Evolutionary conservation across 2,113 vertebrate species (phyloP).

Genomic region (Toxotes chatareus): DNA sequence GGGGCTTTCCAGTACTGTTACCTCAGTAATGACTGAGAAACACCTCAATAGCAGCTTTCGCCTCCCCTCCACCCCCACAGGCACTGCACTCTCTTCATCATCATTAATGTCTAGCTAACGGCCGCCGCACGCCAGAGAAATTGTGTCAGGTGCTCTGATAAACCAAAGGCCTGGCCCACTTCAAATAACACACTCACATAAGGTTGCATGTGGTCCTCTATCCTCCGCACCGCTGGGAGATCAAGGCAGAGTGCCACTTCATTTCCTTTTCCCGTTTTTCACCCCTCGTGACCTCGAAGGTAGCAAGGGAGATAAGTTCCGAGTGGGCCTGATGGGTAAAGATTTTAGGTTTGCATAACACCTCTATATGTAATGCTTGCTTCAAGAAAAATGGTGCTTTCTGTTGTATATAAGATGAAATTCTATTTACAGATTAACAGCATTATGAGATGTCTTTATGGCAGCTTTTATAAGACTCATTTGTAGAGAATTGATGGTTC

Average conservation of each 20-base stretch:
- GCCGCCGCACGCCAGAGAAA: conserved; percentile 56
- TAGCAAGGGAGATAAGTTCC: conserved; percentile 9
- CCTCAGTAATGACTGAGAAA: conserved; percentile 74
- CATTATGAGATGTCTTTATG: not conserved
- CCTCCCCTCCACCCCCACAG: conserved; percentile 33
- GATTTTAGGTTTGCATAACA: conserved; percentile 23
- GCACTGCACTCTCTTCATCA: conserved; percentile 74
- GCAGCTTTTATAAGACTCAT: not conserved
- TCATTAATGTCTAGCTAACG: conserved; percentile 78
- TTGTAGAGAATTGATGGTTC: conserved; percentile 5
- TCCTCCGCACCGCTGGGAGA: conserved; percentile 39
- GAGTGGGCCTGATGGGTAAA: conserved; percentile 3
- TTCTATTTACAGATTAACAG: not conserved
- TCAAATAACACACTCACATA: conserved; percentile 53
- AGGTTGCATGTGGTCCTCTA: conserved; percentile 35
- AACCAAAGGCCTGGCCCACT: conserved; percentile 62
- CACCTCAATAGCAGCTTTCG: conserved; percentile 61
- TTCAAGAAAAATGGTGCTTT: not conserved
- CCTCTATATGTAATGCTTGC: not conserved
- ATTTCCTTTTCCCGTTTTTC: conserved; percentile 41
- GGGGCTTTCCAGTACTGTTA: conserved; percentile 64
- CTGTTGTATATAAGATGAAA: not conserved
- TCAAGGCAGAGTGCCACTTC: conserved; percentile 45
- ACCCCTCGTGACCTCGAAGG: conserved; percentile 14
- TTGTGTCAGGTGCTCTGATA: conserved; percentile 67